These are phyloP conservation scores for Macroteleia sp. DNA, from an alignment of 2,888 invertebrate species.

Conservation along the genomic window DNA sequence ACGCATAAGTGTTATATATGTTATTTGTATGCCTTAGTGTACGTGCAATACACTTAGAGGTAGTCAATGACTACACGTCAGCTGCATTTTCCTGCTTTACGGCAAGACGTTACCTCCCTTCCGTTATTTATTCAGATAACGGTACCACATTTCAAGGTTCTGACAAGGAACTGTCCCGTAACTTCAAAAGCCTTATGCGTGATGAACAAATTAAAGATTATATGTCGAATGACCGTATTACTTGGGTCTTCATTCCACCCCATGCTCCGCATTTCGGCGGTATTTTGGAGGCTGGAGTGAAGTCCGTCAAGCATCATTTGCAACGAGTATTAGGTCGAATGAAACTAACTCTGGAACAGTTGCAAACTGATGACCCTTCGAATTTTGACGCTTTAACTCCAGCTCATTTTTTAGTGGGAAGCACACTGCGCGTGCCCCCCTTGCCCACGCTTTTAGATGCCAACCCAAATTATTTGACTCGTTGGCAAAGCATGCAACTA, in stretches of 20 bases:
- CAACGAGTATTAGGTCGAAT: neutral
- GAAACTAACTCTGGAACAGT: neutral
- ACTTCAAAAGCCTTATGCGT: neutral
- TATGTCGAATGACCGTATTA: constrained; percentile 2
- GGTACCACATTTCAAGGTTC: neutral
- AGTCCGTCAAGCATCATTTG: constrained; percentile 3
- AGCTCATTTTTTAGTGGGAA: constrained; percentile 11
- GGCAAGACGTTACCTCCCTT: neutral
- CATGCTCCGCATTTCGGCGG: constrained; percentile 8
- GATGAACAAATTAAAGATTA: neutral
- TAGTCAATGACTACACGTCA: constrained; percentile 1
- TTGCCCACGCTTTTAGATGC: neutral
- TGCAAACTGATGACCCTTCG: constrained; percentile 16
- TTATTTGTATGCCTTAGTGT: neutral
- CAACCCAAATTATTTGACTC: neutral
- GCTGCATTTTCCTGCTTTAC: neutral
- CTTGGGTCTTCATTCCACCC: constrained; percentile 21
- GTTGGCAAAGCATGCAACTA: neutral
- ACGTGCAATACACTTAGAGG: neutral
- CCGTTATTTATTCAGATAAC: neutral
- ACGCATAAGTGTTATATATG: neutral
- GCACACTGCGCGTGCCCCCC: neutral
- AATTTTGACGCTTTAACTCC: neutral
- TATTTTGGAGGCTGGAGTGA: neutral
- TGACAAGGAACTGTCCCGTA: neutral